Evolutionary conservation across 2,113 vertebrate genomes (phyloP).

Genomic region (Salminus brasiliensis): DNA sequence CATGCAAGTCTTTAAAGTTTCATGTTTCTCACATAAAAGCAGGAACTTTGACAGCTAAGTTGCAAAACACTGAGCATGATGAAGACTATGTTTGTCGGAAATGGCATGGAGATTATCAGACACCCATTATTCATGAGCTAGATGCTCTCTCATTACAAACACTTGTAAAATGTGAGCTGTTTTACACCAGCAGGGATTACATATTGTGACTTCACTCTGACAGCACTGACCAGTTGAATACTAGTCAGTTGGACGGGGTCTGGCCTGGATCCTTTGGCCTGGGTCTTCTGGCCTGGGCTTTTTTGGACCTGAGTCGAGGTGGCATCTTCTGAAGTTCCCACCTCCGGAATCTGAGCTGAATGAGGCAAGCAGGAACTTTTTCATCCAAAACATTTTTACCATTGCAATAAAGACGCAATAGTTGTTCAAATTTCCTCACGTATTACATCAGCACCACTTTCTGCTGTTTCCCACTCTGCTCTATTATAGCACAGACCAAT

Average conservation of each 20-base stretch:
- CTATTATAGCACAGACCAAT: slow-evolving; percentile 1
- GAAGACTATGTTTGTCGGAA: too few species aligned
- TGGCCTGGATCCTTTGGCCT: not conserved
- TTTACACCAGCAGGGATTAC: too few species aligned
- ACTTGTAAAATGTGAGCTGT: too few species aligned
- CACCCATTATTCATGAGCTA: too few species aligned
- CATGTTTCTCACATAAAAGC: too few species aligned
- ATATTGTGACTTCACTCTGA: too few species aligned
- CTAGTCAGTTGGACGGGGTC: not conserved
- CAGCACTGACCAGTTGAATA: not conserved
- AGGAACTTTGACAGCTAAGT: too few species aligned
- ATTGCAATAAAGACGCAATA: not conserved
- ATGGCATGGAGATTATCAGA: too few species aligned
- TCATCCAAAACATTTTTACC: not conserved
- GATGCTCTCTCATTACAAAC: too few species aligned
- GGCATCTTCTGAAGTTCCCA: not conserved
- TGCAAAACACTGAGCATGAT: too few species aligned
- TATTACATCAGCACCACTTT: slow-evolving; percentile 3
- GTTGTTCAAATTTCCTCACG: not conserved
- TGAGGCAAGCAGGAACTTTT: not conserved
- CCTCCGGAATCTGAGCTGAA: not conserved
- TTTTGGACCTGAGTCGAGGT: not conserved
- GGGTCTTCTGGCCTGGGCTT: too few species aligned
- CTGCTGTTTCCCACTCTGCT: slow-evolving; percentile 14
- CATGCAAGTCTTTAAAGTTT: too few species aligned